Conservation (phyloP, 2,888 invertebrate genomes). For the Agriopis aurantiaria region DNA sequence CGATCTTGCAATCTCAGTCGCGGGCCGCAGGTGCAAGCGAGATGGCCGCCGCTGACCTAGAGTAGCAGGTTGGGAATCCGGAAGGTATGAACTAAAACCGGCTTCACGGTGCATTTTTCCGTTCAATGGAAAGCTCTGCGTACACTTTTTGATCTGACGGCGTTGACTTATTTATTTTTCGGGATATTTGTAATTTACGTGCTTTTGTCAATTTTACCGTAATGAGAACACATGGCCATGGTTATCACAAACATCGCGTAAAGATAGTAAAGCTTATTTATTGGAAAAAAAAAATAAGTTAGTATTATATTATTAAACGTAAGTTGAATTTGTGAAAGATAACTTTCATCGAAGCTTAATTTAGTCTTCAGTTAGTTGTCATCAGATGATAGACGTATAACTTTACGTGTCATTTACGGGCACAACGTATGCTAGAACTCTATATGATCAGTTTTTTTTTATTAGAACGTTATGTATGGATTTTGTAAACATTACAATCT, state of each 20-base stretch:
- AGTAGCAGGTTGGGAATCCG: constrained; percentile 86
- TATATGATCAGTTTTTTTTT: too few species aligned
- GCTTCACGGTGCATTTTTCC: constrained; percentile 83
- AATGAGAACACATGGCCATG: constrained; percentile 27
- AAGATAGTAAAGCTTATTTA: neutral
- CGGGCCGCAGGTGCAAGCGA: constrained; percentile 66
- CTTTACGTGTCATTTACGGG: too few species aligned
- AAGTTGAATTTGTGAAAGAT: too few species aligned
- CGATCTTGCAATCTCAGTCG: constrained; percentile 71
- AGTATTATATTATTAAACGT: too few species aligned
- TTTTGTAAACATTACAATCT: too few species aligned
- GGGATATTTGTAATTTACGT: constrained; percentile 49
- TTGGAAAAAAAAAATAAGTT: too few species aligned
- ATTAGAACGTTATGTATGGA: too few species aligned
- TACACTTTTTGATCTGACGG: constrained; percentile 64
- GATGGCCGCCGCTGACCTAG: constrained; percentile 77
- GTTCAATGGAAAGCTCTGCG: constrained; percentile 84
- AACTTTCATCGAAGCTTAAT: too few species aligned
- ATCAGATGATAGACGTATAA: too few species aligned
- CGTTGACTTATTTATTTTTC: constrained; percentile 51
- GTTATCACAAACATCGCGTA: constrained; percentile 26
- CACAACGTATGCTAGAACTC: too few species aligned
- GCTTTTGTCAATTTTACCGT: constrained; percentile 45
- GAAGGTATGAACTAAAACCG: constrained; percentile 81
- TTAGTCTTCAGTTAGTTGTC: too few species aligned